Percentiles rank a stretch among this genome's conserved stretches.
Conservation (phyloP, 1,140 invertebrate species). For the Cotesia vestalis region DNA sequence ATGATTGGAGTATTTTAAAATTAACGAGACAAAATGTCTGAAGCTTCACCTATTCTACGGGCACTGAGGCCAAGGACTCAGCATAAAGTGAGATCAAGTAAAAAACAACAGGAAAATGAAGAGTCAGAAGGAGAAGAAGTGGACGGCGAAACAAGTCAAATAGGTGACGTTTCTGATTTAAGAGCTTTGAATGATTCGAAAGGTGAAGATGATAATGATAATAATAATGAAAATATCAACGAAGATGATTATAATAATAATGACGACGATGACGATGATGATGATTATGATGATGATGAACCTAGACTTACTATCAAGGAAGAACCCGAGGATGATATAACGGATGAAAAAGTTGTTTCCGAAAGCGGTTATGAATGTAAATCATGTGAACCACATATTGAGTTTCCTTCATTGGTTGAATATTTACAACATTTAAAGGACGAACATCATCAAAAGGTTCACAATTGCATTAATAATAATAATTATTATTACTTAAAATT, state of each 20-base stretch:
- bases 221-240: background rate
- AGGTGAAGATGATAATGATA: conserved; percentile 37
- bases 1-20: too few species aligned
- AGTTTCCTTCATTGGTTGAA: conserved; percentile 67
- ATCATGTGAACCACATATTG: conserved; percentile 47
- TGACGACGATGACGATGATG: conserved; percentile 27
- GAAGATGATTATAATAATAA: conserved; percentile 16
- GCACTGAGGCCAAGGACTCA: conserved; percentile 35
- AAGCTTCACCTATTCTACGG: conserved; percentile 33
- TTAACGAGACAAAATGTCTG: conserved; percentile 28
- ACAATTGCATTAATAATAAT: background rate
- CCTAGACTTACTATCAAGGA: conserved; percentile 39
- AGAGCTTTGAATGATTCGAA: conserved; percentile 5
- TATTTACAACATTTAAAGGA: conserved; percentile 72
- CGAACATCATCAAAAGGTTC: conserved; percentile 68
- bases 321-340: conserved; percentile 41
- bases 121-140: conserved; percentile 27
- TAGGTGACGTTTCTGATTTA: conserved; percentile 3
- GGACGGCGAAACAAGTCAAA: conserved; percentile 3
- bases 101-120: conserved; percentile 15
- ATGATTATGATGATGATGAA: conserved; percentile 38
- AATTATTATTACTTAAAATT: background rate
- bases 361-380: conserved; percentile 53
- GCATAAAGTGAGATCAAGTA: conserved; percentile 3
- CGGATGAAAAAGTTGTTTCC: conserved; percentile 10